Conservation (phyloP, 53 echinoderm and acorn worm species). For the Zoroaster sp. region DNA sequence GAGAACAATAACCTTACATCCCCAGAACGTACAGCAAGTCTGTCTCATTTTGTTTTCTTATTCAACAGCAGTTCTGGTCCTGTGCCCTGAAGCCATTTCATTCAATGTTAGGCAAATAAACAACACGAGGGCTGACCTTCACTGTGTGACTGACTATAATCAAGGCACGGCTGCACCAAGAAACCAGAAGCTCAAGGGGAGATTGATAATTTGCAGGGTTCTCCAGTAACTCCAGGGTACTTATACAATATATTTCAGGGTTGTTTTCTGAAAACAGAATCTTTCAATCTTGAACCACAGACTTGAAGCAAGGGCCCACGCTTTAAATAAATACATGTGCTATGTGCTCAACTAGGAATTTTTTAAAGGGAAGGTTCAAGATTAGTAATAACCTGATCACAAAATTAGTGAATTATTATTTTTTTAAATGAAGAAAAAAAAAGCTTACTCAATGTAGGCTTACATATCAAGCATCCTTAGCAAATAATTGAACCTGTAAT, state of each 20-base stretch:
- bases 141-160: background rate
- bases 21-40: background rate
- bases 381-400: too few relatives aligned
- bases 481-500: too few relatives aligned
- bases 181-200: background rate
- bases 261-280: background rate
- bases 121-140: background rate
- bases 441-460: too few relatives aligned
- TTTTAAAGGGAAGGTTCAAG: too few relatives aligned
- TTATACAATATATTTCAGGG: background rate
- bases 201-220: background rate
- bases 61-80: background rate
- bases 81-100: background rate
- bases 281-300: background rate
- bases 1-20: background rate
- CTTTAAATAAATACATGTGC: too few relatives aligned
- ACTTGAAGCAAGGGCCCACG: background rate
- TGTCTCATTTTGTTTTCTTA: background rate
- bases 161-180: background rate
- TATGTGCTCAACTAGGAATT: too few relatives aligned
- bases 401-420: too few relatives aligned
- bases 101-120: conserved; percentile 32
- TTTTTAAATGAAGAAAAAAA: too few relatives aligned
- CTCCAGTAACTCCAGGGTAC: background rate
- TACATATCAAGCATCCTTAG: too few relatives aligned